Evolutionary conservation across 2,797 vertebrate genomes (phyloP).

Genomic region (Sebastolobus altivelis): DNA sequence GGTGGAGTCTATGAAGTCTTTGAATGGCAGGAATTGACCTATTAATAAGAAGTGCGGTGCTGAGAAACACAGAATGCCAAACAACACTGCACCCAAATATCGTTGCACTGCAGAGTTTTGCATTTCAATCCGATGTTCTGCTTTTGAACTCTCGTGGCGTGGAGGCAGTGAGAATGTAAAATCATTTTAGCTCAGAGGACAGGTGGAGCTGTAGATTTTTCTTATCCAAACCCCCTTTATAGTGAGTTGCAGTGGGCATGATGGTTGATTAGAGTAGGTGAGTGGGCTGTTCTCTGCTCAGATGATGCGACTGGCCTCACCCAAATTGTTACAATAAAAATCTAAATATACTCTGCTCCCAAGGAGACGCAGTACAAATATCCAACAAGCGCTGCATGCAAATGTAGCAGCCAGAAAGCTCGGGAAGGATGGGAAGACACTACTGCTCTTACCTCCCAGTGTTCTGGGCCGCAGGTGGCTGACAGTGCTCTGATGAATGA

Average conservation of each 20-base stretch:
- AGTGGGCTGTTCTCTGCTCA: conserved; percentile 5
- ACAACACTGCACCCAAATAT: conserved; percentile 40
- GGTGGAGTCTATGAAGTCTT: conserved; percentile 30
- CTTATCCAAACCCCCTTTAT: background rate
- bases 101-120: conserved; percentile 65
- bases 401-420: conserved; percentile 25
- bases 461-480: conserved; percentile 67
- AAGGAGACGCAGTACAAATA: conserved; percentile 24
- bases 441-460: conserved; percentile 42
- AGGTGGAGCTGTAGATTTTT: conserved; percentile 43
- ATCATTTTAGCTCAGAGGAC: conserved; percentile 32
- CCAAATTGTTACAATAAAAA: conserved; percentile 16
- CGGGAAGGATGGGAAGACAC: conserved; percentile 19
- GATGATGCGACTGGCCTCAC: conserved; percentile 11
- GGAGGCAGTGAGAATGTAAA: conserved; percentile 59
- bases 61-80: conserved; percentile 55
- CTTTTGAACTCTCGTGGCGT: conserved; percentile 57
- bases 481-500: conserved; percentile 65
- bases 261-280: conserved; percentile 27
- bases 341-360: conserved; percentile 13
- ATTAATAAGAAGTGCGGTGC: conserved; percentile 28
- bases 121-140: conserved; percentile 60
- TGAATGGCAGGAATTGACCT: conserved; percentile 52
- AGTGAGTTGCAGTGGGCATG: conserved; percentile 8
- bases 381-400: conserved; percentile 29